Conservation (phyloP, 2,113 vertebrate species). For the Apistogramma diplotaenia region DNA sequence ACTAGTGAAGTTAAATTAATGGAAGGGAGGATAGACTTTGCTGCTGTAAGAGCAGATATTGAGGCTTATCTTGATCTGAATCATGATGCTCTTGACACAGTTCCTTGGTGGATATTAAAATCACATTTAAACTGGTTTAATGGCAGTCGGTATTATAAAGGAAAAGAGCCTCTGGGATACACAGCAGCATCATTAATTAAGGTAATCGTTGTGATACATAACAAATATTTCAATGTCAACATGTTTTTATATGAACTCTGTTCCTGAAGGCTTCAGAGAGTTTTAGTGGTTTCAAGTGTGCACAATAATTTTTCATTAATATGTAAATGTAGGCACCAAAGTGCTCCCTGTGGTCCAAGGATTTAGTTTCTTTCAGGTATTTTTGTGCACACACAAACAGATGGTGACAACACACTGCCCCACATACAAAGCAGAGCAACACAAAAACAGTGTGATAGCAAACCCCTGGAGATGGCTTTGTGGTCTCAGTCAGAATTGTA, state of each 20-base stretch:
- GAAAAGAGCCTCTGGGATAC: background rate
- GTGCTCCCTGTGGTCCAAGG: background rate
- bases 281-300: background rate
- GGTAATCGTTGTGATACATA: background rate
- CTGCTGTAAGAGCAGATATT: background rate
- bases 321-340: background rate
- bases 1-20: background rate
- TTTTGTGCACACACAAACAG: background rate
- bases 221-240: background rate
- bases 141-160: background rate
- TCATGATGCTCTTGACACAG: background rate
- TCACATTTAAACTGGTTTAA: background rate
- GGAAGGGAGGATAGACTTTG: background rate
- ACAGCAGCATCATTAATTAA: background rate
- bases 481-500: background rate
- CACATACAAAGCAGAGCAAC: background rate
- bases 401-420: background rate
- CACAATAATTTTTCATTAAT: conserved; percentile 9
- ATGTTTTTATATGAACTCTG: background rate
- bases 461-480: background rate
- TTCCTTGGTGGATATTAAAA: background rate
- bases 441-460: background rate
- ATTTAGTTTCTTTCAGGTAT: background rate
- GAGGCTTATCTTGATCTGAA: background rate
- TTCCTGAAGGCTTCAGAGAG: background rate